Conservation (phyloP, 2,888 invertebrate genomes). For the Chymomyza procnemis region DNA sequence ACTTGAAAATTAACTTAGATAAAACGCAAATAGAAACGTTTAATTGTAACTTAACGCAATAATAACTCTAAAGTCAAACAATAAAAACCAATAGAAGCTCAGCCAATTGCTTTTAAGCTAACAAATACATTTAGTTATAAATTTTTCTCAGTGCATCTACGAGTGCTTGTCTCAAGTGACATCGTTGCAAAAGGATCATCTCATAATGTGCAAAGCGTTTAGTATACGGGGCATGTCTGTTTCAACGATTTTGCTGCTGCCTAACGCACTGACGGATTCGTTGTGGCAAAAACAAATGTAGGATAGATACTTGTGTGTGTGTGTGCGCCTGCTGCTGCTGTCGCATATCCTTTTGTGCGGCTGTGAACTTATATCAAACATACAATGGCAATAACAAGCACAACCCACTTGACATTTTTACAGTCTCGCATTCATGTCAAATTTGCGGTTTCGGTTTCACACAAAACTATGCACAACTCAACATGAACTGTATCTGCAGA, state of each 20-base stretch:
- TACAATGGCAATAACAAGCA: constrained; percentile 1
- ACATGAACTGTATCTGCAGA: neutral
- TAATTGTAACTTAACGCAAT: too few relatives aligned
- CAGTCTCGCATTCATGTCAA: constrained; percentile 73
- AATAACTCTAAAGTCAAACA: too few relatives aligned
- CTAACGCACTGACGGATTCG: constrained; percentile 27
- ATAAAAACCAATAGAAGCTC: too few relatives aligned
- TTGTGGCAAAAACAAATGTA: constrained; percentile 1
- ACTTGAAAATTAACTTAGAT: too few relatives aligned
- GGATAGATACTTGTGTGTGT: neutral
- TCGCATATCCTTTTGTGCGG: constrained; percentile 28
- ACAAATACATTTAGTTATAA: too few relatives aligned
- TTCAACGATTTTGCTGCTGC: neutral
- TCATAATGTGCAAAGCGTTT: constrained; percentile 74
- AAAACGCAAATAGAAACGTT: too few relatives aligned
- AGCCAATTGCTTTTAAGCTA: too few relatives aligned
- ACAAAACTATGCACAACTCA: constrained; percentile 44
- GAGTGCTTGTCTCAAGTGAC: constrained; percentile 72
- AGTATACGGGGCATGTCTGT: constrained; percentile 49
- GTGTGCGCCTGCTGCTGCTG: constrained; percentile 8
- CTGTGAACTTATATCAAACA: neutral
- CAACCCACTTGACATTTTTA: constrained; percentile 69
- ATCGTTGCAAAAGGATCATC: constrained; percentile 74
- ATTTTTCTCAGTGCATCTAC: constrained; percentile 9
- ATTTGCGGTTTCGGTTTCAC: constrained; percentile 71